These are phyloP conservation scores for Penaeus indicus DNA, from an alignment of 1,140 invertebrate species.

Conservation along the genomic window DNA sequence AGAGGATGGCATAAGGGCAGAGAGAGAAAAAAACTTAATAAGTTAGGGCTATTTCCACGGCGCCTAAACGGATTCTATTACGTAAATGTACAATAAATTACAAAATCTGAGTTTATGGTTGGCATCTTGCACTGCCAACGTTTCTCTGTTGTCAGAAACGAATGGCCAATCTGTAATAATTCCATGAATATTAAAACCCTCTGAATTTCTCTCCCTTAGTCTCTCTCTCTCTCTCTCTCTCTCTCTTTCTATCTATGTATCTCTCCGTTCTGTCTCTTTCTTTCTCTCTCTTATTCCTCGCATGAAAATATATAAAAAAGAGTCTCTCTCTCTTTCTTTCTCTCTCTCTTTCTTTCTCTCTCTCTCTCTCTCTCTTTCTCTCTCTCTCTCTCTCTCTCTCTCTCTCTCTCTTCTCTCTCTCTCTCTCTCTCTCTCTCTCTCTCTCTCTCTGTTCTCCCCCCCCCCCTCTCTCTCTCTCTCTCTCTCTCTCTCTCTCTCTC, in stretches of 20 bases:
- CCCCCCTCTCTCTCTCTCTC: not conserved
- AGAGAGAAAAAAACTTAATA: not conserved
- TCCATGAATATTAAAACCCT: not conserved
- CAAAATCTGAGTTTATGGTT: too few relatives aligned
- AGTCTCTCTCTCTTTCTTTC: too few relatives aligned
- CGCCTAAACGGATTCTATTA: too few relatives aligned
- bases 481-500: not conserved
- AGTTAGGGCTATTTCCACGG: not conserved
- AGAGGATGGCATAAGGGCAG: not conserved
- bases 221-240: constrained; percentile 1
- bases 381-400: too few relatives aligned
- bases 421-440: not conserved
- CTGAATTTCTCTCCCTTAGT: not conserved
- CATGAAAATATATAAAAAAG: too few relatives aligned
- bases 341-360: too few relatives aligned
- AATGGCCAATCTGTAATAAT: too few relatives aligned
- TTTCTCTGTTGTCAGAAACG: too few relatives aligned
- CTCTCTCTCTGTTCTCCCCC: not conserved
- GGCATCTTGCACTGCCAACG: too few relatives aligned
- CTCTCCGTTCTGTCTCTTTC: not conserved
- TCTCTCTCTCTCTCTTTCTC: too few relatives aligned
- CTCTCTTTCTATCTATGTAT: not conserved
- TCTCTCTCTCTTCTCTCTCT: not conserved
- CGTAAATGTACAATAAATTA: too few relatives aligned
- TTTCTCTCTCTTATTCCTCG: not conserved